Percentiles rank a stretch among this genome's conserved stretches.
Evolutionary conservation across 2,113 vertebrate genomes (phyloP).

Genomic region (Salvelinus sp.): DNA sequence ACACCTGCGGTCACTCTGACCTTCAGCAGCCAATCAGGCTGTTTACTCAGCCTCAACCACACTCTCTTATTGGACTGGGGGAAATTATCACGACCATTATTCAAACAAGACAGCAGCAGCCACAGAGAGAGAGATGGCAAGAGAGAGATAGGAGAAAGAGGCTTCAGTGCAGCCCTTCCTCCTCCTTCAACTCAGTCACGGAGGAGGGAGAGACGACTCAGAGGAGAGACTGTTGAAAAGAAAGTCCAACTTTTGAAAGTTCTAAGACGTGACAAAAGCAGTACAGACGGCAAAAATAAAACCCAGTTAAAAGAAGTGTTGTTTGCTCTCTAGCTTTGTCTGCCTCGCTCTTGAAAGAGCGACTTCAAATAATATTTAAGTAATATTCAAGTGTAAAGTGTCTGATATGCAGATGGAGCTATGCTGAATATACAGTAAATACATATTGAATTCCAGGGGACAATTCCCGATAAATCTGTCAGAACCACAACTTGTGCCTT

Average conservation of each 20-base stretch:
- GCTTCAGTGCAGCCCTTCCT: not conserved
- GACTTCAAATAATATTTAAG: not conserved
- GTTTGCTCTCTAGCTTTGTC: not conserved
- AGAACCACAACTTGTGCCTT: not conserved
- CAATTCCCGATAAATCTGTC: not conserved
- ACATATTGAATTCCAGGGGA: not conserved
- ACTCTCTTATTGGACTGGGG: conserved; percentile 49
- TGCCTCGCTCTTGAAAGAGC: not conserved
- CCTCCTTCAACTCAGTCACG: not conserved
- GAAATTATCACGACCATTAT: conserved; percentile 46
- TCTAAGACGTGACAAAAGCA: not conserved
- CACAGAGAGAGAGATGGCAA: conserved; percentile 37
- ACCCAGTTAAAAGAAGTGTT: not conserved
- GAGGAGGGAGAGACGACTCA: not conserved
- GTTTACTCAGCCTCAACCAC: conserved; percentile 47
- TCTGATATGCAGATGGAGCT: not conserved
- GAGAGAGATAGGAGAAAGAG: not conserved
- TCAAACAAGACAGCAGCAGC: conserved; percentile 36
- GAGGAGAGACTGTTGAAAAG: not conserved
- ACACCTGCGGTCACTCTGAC: conserved; percentile 49
- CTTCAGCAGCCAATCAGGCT: conserved; percentile 51
- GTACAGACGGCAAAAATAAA: not conserved
- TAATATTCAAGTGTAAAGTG: not conserved
- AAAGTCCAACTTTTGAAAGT: not conserved
- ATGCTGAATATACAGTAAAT: not conserved